Evolutionary conservation across 2,888 invertebrate species (phyloP), one percentile per base, ranked within the genome.

Genomic region (Eupithecia vulgata): DNA sequence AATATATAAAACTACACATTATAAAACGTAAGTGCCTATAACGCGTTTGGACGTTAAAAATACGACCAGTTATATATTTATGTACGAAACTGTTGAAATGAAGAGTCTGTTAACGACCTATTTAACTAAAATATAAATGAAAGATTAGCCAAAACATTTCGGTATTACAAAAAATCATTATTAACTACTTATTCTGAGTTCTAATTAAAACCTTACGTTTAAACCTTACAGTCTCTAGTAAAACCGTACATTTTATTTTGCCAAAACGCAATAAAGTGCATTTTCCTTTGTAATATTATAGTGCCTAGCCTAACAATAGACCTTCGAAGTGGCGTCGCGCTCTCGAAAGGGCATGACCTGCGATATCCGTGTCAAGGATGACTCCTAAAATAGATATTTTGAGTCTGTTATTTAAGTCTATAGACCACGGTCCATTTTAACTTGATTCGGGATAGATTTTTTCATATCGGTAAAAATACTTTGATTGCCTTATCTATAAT

Each of bases 311-410:
- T 71, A 48, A 42, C 71, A 40, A 78, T 79, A 79, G 84, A 82
- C 90, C 87, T 89, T 90, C 87, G 79, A 75, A 80, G 84, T 83
- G 80, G 80, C 80, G 79, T 82, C 74, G 80, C 79, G 80, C 82
- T 74, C 67, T 72, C 80, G 79, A 91, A 91, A 92, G 92, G 91
- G 88, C 90, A 89, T 82, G 89, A 90, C 90, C 88, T 83, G 78
- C 80, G 77, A 78, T 81, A 90, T 87, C 83, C 84, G 85, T 92
- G 92, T 91, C 92, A 92, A 93, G 92, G 92, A 91, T 89, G 79
- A 67, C 67, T 81, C 87, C 85, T 81, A 82, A 85, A 87, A 89
- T 87, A 88, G 86, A 87, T 75, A 82, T 84, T 86, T 85, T 81
- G 76, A 81, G 82, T 81, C 81, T 72, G 79, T 77, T 79, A 76